These are phyloP conservation scores for Conistra vaccinii DNA, from an alignment of 2,888 invertebrate genomes.

Conservation along the genomic window DNA sequence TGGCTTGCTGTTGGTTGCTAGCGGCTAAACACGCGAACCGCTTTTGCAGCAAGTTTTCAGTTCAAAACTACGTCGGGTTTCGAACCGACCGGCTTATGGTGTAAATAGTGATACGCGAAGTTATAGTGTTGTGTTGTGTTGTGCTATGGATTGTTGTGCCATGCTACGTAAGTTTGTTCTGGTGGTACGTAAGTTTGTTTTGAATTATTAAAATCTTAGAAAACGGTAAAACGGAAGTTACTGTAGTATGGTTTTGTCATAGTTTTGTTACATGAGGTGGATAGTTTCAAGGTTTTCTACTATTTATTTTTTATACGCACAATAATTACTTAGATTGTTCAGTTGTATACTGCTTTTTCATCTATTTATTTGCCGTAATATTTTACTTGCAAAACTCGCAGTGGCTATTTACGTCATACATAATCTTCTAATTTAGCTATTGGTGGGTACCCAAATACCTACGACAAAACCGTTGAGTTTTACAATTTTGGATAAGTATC, in stretches of 20 bases:
- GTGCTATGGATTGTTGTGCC: conserved; percentile 59
- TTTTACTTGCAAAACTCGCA: neutral
- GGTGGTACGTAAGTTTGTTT: conserved; percentile 64
- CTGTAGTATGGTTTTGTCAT: neutral
- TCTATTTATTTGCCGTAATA: neutral
- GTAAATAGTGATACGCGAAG: conserved; percentile 61
- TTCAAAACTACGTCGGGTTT: conserved; percentile 82
- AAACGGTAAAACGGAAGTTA: neutral
- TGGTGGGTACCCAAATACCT: neutral
- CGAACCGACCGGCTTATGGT: conserved; percentile 76
- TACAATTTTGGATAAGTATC: neutral
- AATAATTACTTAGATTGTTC: neutral
- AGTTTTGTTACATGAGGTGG: neutral
- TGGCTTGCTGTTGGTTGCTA: conserved; percentile 81
- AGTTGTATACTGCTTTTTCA: neutral
- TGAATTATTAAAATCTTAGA: neutral
- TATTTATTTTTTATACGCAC: neutral
- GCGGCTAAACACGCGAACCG: conserved; percentile 85
- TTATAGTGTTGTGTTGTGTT: conserved; percentile 69
- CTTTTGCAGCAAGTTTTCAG: conserved; percentile 86
- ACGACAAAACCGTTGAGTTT: neutral
- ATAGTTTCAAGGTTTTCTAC: conserved; percentile 22
- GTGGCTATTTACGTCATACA: neutral
- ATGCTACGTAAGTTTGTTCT: conserved; percentile 67
- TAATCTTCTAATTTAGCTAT: neutral